These are phyloP conservation scores for Pseudomyrmex sp. DNA, from an alignment of 1,140 invertebrate species.

Conservation along the genomic window DNA sequence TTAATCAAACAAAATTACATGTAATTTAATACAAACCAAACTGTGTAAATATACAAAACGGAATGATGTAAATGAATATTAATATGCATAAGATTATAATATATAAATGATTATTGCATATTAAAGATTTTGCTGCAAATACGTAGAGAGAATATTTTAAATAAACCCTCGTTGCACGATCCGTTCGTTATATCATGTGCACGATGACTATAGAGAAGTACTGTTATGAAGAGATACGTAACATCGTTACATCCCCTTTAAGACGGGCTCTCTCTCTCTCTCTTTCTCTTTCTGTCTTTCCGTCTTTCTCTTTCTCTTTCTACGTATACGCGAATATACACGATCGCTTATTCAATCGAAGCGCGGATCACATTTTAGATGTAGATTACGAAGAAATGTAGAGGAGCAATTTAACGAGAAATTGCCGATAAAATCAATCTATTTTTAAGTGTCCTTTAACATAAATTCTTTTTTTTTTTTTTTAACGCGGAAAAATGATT, in stretches of 20 bases:
- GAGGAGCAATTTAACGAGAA: conserved; percentile 14
- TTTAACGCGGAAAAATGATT: background rate
- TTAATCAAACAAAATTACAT: conserved; percentile 3
- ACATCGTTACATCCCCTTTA: conserved; percentile 52
- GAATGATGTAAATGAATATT: too few species aligned
- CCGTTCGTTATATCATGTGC: background rate
- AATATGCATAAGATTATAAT: background rate
- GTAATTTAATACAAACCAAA: background rate
- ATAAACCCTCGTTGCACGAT: background rate
- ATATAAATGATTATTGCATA: conserved; percentile 11
- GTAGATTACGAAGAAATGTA: conserved; percentile 27
- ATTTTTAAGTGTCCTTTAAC: background rate
- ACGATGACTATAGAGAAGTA: background rate
- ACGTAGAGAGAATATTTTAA: background rate
- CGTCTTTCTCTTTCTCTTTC: too few species aligned
- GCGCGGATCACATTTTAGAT: conserved; percentile 18
- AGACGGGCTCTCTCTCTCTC: conserved; percentile 12
- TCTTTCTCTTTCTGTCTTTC: too few species aligned
- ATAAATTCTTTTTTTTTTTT: background rate
- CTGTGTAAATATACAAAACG: conserved; percentile 10
- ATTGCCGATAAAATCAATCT: conserved; percentile 1
- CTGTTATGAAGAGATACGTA: conserved; percentile 15
- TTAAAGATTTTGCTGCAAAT: conserved; percentile 7
- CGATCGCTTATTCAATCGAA: conserved; percentile 39
- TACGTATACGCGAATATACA: conserved; percentile 22